A percentile compares a stretch with the other conserved stretches of the same genome.
Evolutionary conservation across 2,113 vertebrate genomes (phyloP).

Genomic region (Coptodon bakossiorum): DNA sequence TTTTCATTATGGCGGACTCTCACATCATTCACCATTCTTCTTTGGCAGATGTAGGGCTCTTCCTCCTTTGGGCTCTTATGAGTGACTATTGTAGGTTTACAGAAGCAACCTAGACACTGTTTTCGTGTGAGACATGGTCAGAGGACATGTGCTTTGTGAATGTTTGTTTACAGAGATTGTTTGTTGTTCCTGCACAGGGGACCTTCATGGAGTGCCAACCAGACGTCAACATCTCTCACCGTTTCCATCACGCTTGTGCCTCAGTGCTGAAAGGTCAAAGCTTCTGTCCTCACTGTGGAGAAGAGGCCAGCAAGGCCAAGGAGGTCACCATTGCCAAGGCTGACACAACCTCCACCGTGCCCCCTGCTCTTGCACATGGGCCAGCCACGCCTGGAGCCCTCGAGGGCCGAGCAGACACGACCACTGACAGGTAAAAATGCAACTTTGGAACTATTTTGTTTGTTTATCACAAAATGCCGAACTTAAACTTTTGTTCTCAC

Average conservation of each 20-base stretch:
- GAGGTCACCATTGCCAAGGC: conserved; percentile 98
- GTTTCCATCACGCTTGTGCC: conserved; percentile 89
- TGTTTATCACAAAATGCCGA: neutral
- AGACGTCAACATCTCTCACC: conserved; percentile 90
- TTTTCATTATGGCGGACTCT: neutral
- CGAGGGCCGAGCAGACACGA: conserved; percentile 92
- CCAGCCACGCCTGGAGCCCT: conserved; percentile 67
- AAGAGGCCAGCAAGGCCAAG: conserved; percentile 89
- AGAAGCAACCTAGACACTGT: neutral
- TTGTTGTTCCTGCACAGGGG: conserved; percentile 68
- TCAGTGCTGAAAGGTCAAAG: conserved; percentile 86
- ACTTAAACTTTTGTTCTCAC: neutral
- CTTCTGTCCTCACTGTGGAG: conserved; percentile 97
- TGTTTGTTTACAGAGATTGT: neutral
- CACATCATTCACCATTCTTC: neutral
- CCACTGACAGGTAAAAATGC: conserved; percentile 80
- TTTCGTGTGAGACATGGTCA: neutral
- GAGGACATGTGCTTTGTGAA: neutral
- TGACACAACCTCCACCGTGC: conserved; percentile 90
- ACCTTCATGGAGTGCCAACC: conserved; percentile 99
- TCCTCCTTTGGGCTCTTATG: neutral
- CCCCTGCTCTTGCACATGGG: conserved; percentile 25
- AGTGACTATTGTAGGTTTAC: neutral
- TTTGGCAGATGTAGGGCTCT: neutral
- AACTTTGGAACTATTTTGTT: neutral